Evolutionary conservation across 2,113 vertebrate species (phyloP).

Genomic region (Ictalurus furcatus): DNA sequence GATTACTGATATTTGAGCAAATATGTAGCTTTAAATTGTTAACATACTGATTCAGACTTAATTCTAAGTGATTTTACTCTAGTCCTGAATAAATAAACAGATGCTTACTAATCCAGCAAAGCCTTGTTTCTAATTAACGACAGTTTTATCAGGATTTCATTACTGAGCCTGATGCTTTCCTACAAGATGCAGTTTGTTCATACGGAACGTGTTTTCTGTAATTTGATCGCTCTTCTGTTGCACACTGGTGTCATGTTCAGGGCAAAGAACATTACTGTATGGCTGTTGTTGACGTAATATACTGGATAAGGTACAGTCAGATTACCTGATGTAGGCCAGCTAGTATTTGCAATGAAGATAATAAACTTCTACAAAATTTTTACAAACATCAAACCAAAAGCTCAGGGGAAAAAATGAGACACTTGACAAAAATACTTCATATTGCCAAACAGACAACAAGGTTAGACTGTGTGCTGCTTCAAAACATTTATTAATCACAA

Average conservation of each 20-base stretch:
- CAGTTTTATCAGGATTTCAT: no score
- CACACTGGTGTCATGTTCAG: slow-evolving; percentile 40
- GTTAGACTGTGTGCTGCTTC: slow-evolving; percentile 62
- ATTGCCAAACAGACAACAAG: not conserved
- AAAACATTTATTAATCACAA: slow-evolving; percentile 77
- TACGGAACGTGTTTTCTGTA: not conserved
- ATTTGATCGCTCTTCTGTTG: slow-evolving; percentile 13
- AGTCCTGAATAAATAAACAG: no score
- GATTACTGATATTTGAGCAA: not conserved
- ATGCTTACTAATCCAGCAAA: no score
- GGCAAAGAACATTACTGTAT: not conserved
- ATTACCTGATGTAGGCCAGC: not conserved
- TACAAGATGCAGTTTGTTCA: not conserved
- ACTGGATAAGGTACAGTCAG: not conserved
- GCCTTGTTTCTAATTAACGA: no score
- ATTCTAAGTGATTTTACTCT: no score
- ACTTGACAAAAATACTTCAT: not conserved
- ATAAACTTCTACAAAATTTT: no score
- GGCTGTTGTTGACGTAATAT: not conserved
- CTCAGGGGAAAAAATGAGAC: not conserved
- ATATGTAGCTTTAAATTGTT: not conserved
- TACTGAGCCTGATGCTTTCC: no score
- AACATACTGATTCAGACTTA: no score
- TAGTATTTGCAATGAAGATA: no score
- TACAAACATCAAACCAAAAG: no score